Conservation (phyloP, 2,797 vertebrate genomes). For the Halcyon leucocephala region DNA sequence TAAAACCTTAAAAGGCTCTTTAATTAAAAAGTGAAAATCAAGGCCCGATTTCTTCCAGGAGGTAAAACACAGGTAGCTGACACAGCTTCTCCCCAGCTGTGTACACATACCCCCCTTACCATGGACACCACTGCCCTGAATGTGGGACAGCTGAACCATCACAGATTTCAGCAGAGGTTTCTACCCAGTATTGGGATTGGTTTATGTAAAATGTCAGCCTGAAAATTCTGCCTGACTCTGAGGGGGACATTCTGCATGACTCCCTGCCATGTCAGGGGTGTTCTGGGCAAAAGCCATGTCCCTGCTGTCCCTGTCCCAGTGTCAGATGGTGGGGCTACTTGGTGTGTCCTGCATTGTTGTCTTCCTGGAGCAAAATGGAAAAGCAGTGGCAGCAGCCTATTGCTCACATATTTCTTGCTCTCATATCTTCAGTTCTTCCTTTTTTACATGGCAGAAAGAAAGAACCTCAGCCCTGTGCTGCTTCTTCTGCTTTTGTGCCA, state of each 20-base stretch:
- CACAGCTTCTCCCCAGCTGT: background rate
- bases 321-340: background rate
- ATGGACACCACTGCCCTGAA: background rate
- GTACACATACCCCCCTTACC: accelerated
- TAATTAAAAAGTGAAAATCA: background rate
- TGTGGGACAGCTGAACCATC: background rate
- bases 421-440: background rate
- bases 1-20: background rate
- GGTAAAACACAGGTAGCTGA: background rate
- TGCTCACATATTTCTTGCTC: background rate
- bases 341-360: background rate
- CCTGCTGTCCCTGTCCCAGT: background rate
- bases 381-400: background rate
- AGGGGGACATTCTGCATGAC: background rate
- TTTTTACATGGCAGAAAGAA: background rate
- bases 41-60: background rate
- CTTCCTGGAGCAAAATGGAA: background rate
- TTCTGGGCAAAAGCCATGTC: background rate
- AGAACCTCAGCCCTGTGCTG: background rate
- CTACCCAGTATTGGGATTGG: background rate
- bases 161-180: background rate
- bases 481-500: background rate
- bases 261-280: background rate
- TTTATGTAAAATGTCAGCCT: background rate
- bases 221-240: background rate